Conservation (phyloP, 2,888 invertebrate species). For the Ischnura elegans region DNA sequence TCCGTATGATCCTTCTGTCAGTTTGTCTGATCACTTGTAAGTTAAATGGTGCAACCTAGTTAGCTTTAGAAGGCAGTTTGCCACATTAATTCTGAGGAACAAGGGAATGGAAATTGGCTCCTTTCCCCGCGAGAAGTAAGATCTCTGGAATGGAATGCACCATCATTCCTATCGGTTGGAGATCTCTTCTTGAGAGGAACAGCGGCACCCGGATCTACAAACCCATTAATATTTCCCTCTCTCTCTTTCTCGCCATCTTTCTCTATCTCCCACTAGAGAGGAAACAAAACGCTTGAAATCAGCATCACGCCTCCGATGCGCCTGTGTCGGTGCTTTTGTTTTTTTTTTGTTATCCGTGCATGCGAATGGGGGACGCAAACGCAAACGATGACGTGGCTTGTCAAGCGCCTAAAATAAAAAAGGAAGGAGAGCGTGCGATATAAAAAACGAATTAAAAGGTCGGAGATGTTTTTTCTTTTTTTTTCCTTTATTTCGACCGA, state of each 20-base stretch:
- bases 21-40: too few relatives aligned
- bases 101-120: not conserved
- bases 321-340: not conserved
- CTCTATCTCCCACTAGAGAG: not conserved
- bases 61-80: not conserved
- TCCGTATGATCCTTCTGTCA: too few relatives aligned
- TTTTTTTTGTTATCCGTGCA: too few relatives aligned
- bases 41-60: too few relatives aligned
- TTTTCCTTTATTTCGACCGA: not conserved
- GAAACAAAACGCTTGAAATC: not conserved
- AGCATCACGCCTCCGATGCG: not conserved
- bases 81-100: not conserved
- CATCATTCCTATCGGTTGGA: not conserved
- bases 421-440: not conserved
- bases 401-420: not conserved
- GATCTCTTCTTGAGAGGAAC: not conserved
- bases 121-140: not conserved
- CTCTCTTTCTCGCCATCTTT: not conserved
- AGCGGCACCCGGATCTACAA: not conserved
- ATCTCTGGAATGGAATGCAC: not conserved
- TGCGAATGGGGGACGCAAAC: not conserved
- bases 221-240: not conserved
- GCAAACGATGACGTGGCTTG: conserved; percentile 16
- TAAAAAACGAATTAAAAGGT: conserved; percentile 24
- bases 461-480: too few relatives aligned